Conservation (phyloP, 2,888 invertebrate species). For the Strigamia maritima region DNA sequence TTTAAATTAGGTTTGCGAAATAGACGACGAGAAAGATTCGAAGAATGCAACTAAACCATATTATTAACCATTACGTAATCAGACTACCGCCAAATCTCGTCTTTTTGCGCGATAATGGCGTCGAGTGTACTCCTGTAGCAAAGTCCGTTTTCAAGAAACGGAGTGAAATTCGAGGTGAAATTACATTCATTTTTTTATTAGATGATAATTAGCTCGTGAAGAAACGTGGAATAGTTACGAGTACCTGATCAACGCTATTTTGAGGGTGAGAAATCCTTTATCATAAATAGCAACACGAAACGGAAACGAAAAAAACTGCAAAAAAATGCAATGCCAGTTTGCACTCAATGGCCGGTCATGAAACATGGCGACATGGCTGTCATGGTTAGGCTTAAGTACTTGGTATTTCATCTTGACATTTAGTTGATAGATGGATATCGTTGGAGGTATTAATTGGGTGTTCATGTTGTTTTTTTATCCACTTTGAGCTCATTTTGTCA, state of each 20-base stretch:
- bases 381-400: conserved; percentile 30
- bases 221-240: not conserved
- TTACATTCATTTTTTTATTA: not conserved
- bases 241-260: not conserved
- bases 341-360: conserved; percentile 33
- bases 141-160: not conserved
- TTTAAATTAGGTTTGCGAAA: too few species aligned
- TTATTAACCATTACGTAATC: too few species aligned
- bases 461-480: not conserved
- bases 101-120: not conserved
- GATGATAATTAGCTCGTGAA: not conserved
- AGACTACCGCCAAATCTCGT: too few species aligned
- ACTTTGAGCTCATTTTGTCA: not conserved
- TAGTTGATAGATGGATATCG: not conserved
- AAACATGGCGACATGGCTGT: conserved; percentile 37
- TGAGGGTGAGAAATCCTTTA: not conserved
- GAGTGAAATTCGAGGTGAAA: not conserved
- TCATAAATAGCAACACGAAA: not conserved
- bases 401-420: not conserved
- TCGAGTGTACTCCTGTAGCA: not conserved
- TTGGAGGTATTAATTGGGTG: not conserved
- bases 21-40: too few species aligned
- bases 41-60: too few species aligned
- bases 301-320: not conserved
- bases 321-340: not conserved